Conservation (phyloP, 2,113 vertebrate species). For the Nerophis lumbriciformis region DNA sequence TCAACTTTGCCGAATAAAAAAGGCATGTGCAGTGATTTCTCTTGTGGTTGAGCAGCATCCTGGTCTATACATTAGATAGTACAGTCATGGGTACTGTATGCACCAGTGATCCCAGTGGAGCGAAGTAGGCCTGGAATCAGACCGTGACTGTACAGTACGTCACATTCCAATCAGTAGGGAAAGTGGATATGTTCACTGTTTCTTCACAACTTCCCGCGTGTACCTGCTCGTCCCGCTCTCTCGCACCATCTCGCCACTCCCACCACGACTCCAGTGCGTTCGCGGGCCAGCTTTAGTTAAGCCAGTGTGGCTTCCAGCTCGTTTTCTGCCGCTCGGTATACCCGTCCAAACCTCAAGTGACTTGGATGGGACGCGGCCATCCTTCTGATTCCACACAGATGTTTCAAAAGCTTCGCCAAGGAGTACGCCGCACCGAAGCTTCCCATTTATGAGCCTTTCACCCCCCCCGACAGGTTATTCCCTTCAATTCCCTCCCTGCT, state of each 20-base stretch:
- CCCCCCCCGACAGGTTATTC: conserved; percentile 3
- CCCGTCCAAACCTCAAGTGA: conserved; percentile 23
- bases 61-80: not conserved
- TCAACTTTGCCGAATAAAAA: too few species aligned
- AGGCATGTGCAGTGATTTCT: not conserved
- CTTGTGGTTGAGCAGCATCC: conserved; percentile 19
- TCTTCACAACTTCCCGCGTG: conserved; percentile 4
- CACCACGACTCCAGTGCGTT: not conserved
- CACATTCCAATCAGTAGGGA: conserved; percentile 43
- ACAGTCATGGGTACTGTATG: conserved; percentile 11
- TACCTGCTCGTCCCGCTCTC: conserved; percentile 12
- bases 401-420: conserved; percentile 12
- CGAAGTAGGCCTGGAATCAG: conserved; percentile 6
- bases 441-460: conserved; percentile 2
- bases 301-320: conserved; percentile 2
- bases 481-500: conserved; percentile 9
- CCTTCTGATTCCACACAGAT: conserved; percentile 34
- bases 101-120: conserved; percentile 12
- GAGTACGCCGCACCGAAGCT: conserved; percentile 22
- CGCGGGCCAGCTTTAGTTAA: too few species aligned
- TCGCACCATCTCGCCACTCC: not conserved
- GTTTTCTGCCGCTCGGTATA: conserved; percentile 10
- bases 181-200: conserved; percentile 45
- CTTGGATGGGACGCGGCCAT: conserved; percentile 18
- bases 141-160: conserved; percentile 26